Evolutionary conservation across 2,797 vertebrate species (phyloP).

Genomic region (Protonibea diacanthus): DNA sequence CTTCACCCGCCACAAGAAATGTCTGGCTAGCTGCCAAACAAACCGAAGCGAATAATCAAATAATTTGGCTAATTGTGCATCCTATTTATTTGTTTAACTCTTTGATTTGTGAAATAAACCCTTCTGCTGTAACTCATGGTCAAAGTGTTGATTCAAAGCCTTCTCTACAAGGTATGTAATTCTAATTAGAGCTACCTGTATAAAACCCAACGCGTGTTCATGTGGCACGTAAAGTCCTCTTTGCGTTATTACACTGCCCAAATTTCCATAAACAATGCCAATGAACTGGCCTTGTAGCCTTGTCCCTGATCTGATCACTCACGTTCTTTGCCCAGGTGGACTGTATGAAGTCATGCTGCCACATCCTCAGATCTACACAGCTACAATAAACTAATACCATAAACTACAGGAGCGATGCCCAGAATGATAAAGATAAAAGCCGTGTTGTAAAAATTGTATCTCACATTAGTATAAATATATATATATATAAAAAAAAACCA

Average conservation of each 20-base stretch:
- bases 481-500: neutral
- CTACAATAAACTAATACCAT: neutral
- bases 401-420: neutral
- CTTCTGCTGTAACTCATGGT: neutral
- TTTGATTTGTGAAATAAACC: neutral
- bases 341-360: neutral
- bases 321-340: neutral
- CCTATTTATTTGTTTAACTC: too few relatives aligned
- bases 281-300: neutral
- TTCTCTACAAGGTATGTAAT: neutral
- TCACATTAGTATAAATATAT: neutral
- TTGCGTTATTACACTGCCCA: neutral
- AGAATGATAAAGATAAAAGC: neutral
- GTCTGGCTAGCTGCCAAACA: neutral
- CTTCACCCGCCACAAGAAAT: neutral
- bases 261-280: neutral
- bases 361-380: neutral
- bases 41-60: neutral
- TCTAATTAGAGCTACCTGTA: neutral
- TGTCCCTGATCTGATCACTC: neutral
- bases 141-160: neutral
- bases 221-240: neutral
- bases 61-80: neutral
- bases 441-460: neutral
- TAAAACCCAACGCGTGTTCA: neutral